A percentile compares a stretch with the other conserved stretches of the same genome.
Conservation (phyloP, 2,888 invertebrate genomes). For the Phasia obesa region DNA sequence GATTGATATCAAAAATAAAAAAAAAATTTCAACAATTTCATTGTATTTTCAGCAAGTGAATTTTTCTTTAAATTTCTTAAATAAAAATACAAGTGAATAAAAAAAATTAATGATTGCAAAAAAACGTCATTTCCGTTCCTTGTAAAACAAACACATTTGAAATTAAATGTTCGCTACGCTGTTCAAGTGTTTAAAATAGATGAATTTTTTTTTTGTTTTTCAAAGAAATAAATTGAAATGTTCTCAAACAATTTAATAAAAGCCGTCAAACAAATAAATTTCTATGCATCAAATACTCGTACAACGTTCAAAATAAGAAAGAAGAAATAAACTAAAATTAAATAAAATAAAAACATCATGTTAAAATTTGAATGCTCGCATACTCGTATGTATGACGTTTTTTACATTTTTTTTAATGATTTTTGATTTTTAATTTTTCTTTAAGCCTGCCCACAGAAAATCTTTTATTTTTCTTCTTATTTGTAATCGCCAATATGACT, state of each 20-base stretch:
- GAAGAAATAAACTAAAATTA: background rate
- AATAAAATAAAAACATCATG: background rate
- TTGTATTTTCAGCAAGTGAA: background rate
- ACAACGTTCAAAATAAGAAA: background rate
- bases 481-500: no score
- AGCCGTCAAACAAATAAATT: background rate
- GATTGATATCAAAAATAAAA: conserved; percentile 27
- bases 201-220: conserved; percentile 3
- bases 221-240: conserved; percentile 34
- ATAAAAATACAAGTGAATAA: conserved; percentile 22
- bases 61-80: conserved; percentile 11
- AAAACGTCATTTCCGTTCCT: conserved; percentile 46
- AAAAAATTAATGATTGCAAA: conserved; percentile 5
- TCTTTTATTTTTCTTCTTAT: no score
- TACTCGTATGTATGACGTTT: conserved; percentile 2
- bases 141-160: background rate
- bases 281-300: background rate
- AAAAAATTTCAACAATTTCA: conserved; percentile 17
- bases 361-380: background rate
- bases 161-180: conserved; percentile 47
- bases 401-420: no score
- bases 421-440: background rate
- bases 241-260: conserved; percentile 36
- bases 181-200: conserved; percentile 42
- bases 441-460: no score